Base-by-base conservation (phyloP, 1,140 invertebrate species). In the Hetaerina americana region DNA sequence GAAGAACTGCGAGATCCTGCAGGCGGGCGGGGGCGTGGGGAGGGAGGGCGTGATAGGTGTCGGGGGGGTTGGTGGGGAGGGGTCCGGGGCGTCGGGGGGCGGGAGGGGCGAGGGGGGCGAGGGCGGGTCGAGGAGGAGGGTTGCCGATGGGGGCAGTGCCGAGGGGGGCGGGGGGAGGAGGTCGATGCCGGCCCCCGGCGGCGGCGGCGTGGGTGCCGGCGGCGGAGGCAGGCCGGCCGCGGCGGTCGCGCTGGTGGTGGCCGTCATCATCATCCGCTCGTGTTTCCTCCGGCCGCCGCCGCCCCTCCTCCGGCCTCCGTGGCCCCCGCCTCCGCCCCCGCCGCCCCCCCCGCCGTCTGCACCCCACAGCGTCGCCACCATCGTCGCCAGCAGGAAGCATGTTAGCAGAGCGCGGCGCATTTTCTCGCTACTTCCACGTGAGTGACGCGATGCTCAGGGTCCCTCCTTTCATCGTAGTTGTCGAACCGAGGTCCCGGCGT, bases 1-100 rank as follows among this genome's bases (percentile, higher is more conserved):
- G 71, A 83, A 82, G 77, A 81, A 86, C 77, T 88, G 85, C 29
- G 86, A 87, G 25, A 84, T 78, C 70, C 82, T 80, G 77, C 86
- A 87, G 5, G 80, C 77, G 70, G 76, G 77, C 10, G 73, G 69
- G 0, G 70, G 49, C 15, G 71, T 67, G 18, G 72, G 68, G 49
- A 70, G 31, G 29, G 73, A 57, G 6, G 73, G 75, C 73, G 71
- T 76, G 71, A 68, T 74, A 40, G 71, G 25, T 72, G 66, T 49
- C 68, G 28, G 74, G 70, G 68, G 74, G 67, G 26, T 70, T 18
- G 75, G 74, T 40, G 76, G 73, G 68, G 77, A 74, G 24, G 73
- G 69, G 31, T 73, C 68, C 25, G 72, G 25, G 25, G 25, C 12
- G n/a, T 18, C 12, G 1, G 25, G 25, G 1, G 27, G 67, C 18